phyloP scores from a whole-genome alignment of 2,797 vertebrate species.

The Tapera naevia region DNA sequence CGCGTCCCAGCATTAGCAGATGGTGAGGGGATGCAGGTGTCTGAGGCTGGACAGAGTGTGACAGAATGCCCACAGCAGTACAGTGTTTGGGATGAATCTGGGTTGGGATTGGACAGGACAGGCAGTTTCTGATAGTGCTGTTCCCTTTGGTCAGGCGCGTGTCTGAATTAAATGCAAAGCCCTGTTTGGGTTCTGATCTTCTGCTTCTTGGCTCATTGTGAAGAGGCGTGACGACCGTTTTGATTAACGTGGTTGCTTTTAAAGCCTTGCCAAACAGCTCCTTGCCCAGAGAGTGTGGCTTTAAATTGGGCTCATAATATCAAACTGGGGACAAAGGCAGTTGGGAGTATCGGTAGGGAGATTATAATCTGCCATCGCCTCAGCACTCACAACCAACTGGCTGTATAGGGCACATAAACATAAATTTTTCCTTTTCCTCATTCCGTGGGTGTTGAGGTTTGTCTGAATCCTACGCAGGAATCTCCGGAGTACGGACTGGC shows the following conservation, averaged over 20 bases:
- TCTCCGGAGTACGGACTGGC: background rate
- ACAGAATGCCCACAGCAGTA: background rate
- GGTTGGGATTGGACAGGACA: background rate
- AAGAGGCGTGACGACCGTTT: background rate
- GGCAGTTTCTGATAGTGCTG: background rate
- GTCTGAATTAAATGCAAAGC: background rate
- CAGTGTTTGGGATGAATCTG: background rate
- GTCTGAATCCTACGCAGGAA: background rate
- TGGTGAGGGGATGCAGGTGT: background rate
- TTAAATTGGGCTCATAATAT: background rate
- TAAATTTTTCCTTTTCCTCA: background rate
- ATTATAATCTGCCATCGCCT: background rate
- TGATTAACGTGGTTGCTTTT: background rate
- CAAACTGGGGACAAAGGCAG: background rate
- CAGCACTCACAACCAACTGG: accelerated
- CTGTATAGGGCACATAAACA: background rate
- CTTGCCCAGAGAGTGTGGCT: background rate
- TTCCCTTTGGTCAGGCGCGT: background rate
- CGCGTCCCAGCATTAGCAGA: accelerated
- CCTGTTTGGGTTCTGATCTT: background rate
- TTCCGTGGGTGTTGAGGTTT: background rate
- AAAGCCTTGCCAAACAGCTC: background rate
- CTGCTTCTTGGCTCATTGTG: background rate
- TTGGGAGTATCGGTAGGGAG: background rate
- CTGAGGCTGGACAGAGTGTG: background rate